phyloP scores from a whole-genome alignment of 2,888 invertebrate species.

The Dynastes maya region DNA sequence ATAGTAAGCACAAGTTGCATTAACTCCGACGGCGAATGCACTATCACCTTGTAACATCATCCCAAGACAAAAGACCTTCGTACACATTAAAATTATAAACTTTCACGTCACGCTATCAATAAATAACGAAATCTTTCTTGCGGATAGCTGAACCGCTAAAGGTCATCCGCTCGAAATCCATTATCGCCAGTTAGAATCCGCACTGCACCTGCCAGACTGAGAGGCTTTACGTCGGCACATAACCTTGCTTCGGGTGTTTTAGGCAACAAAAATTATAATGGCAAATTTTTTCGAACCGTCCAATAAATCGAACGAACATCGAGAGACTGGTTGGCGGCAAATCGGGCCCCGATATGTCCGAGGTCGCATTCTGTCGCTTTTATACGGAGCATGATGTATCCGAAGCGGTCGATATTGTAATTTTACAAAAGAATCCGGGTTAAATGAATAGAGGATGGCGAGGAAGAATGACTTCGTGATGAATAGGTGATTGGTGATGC shows the following conservation, averaged over 20 bases:
- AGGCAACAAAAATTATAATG: constrained; percentile 9
- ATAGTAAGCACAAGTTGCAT: background rate
- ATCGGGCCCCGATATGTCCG: constrained; percentile 15
- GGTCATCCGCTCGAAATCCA: constrained; percentile 36
- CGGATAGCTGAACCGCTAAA: constrained; percentile 20
- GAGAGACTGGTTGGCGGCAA: constrained; percentile 35
- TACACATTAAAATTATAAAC: constrained; percentile 21
- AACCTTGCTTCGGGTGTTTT: constrained; percentile 29
- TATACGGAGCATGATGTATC: constrained; percentile 1
- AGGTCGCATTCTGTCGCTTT: constrained; percentile 8
- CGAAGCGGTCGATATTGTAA: constrained; percentile 11
- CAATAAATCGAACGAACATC: background rate
- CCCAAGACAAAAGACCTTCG: constrained; percentile 28
- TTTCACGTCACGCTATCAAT: constrained; percentile 45
- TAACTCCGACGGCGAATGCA: background rate
- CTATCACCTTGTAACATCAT: background rate
- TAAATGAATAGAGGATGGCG: constrained; percentile 20
- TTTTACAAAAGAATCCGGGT: constrained; percentile 18
- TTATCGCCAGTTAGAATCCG: constrained; percentile 27
- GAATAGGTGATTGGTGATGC: constrained; percentile 18
- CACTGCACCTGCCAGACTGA: constrained; percentile 34
- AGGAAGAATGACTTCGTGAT: constrained; percentile 41
- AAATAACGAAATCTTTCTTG: constrained; percentile 33
- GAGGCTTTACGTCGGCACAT: background rate
- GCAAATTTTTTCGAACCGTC: background rate